Evolutionary conservation across 1,140 invertebrate species (phyloP).

Genomic region (Phenacoccus solenopsis): DNA sequence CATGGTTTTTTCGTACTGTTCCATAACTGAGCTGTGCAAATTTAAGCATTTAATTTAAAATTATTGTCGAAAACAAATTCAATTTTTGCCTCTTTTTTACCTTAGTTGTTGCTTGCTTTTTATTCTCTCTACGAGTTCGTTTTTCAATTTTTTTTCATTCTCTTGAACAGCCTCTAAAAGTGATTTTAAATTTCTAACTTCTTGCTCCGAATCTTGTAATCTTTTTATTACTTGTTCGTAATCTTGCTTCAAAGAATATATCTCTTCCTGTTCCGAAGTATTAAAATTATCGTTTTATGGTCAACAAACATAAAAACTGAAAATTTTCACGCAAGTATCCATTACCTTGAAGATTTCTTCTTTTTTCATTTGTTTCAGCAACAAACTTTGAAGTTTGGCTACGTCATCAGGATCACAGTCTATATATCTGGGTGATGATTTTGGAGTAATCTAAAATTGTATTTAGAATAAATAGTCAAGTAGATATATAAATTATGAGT

Average conservation of each 20-base stretch:
- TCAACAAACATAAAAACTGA: too few relatives aligned
- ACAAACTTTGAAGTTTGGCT: not conserved
- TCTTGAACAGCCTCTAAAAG: not conserved
- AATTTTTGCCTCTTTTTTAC: too few relatives aligned
- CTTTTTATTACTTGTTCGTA: not conserved
- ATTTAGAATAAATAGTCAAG: too few relatives aligned
- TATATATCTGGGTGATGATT: not conserved
- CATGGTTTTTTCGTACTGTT: constrained; percentile 54
- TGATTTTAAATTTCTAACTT: not conserved
- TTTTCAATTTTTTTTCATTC: not conserved
- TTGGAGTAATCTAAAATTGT: not conserved
- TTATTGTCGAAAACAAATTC: too few relatives aligned
- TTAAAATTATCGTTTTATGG: not conserved
- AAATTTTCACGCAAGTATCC: not conserved
- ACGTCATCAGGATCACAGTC: not conserved
- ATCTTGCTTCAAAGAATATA: not conserved
- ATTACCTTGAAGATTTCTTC: not conserved
- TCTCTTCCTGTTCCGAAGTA: not conserved
- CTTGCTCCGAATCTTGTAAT: not conserved
- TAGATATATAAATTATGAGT: too few relatives aligned
- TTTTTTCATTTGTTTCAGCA: not conserved
- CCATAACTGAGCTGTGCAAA: constrained; percentile 40
- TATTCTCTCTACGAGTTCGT: not conserved
- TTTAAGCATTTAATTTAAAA: too few relatives aligned
- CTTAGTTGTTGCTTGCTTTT: not conserved